Conservation (phyloP, 1,140 invertebrate species). For the Anagrus nilaparvatae region DNA sequence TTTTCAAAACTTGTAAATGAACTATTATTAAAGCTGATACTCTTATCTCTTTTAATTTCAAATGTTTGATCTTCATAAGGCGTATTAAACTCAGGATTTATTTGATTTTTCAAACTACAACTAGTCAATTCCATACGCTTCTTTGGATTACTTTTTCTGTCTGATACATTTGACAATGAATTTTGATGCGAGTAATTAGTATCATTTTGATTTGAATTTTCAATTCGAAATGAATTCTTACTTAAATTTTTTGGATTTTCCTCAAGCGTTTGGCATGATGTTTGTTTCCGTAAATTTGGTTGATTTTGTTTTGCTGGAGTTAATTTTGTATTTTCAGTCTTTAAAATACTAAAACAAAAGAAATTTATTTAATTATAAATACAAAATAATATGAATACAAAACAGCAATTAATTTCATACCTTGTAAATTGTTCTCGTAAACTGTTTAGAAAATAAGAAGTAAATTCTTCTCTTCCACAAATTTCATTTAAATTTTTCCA, state of each 20-base stretch:
- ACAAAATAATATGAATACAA: conserved; percentile 7
- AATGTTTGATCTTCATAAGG: conserved; percentile 9
- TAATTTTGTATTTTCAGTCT: background rate
- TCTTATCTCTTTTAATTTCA: conserved; percentile 1
- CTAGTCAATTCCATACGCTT: conserved; percentile 8
- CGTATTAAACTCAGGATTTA: conserved; percentile 14
- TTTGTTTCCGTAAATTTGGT: conserved; percentile 4
- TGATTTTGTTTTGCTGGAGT: background rate
- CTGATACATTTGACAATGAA: background rate
- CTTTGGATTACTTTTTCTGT: background rate
- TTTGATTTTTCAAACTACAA: conserved; percentile 4
- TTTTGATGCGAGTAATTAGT: background rate
- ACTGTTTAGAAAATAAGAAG: conserved; percentile 19
- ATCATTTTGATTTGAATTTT: background rate
- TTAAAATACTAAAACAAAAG: background rate
- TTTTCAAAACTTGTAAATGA: conserved; percentile 11
- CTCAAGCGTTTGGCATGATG: background rate
- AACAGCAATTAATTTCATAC: conserved; percentile 14
- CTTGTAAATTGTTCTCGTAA: conserved; percentile 20
- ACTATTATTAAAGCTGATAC: conserved; percentile 5
- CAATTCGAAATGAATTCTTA: background rate
- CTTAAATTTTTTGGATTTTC: background rate
- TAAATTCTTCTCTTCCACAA: conserved; percentile 17
- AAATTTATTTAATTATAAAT: background rate
- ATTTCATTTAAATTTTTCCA: conserved; percentile 15